Conservation (phyloP, 2,113 vertebrate genomes). For the Campylorhamphus procurvoides region DNA sequence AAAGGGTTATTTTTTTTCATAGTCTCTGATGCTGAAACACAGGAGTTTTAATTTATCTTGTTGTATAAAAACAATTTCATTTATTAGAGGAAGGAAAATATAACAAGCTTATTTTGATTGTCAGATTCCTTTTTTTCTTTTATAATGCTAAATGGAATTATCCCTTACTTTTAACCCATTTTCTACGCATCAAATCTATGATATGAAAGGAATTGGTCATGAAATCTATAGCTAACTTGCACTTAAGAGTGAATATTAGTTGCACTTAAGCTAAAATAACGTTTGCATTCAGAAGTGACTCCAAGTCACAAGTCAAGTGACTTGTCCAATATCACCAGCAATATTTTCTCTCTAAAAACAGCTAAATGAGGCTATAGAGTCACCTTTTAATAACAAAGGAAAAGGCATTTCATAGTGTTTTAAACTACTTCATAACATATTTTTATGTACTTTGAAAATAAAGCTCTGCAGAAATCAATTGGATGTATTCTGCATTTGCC, state of each 20-base stretch:
- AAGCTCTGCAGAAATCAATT: neutral
- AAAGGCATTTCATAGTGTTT: neutral
- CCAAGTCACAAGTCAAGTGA: neutral
- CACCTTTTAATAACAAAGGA: neutral
- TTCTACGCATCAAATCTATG: neutral
- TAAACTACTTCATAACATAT: neutral
- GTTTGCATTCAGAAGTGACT: neutral
- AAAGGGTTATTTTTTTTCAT: neutral
- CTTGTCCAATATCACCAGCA: neutral
- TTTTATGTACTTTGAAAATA: neutral
- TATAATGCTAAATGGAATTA: neutral
- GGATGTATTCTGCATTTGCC: neutral
- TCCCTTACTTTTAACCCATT: neutral
- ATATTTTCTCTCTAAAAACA: neutral
- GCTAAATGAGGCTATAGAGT: neutral
- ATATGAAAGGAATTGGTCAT: neutral
- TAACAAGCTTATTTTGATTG: neutral
- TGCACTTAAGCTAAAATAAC: neutral
- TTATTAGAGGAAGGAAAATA: neutral
- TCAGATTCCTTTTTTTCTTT: neutral
- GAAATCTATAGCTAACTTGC: neutral
- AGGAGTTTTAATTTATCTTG: slow-evolving; percentile 10
- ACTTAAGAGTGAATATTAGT: neutral
- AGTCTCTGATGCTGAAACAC: neutral
- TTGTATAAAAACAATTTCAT: neutral